Base-by-base conservation (phyloP, 2,888 invertebrate genomes). In the Eristalis intricaria region DNA sequence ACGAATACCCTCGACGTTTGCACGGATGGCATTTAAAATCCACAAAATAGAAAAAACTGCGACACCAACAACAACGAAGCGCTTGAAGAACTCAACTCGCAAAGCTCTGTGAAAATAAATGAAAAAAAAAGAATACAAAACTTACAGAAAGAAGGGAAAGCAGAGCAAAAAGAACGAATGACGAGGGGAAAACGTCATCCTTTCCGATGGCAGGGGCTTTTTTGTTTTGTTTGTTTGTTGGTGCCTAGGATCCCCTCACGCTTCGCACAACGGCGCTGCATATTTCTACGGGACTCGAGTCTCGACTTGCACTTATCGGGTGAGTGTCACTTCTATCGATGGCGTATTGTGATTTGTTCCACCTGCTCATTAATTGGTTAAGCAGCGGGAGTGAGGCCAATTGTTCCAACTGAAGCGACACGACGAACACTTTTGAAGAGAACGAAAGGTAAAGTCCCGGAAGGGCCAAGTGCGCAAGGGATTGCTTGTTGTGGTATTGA, bases 341-440 rank as follows among this genome's bases (percentile, higher is more conserved):
- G 86, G 81, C 88, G 88, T 84, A 89, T 89, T 88, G 23, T 23
- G 86, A 89, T 84, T 88, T 82, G 74, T 74, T 88, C 76, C 84
- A 88, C 84, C 86, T 89, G 86, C 79, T 88, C 86, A 85, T 89
- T 89, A 89, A 86, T 84, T 81, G 84, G 70, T 89, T 84, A 81
- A 82, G 76, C 50, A 63, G 74, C 50, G 19, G 50, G 73, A 77
- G 38, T 58, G 76, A 26, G 64, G 76, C 29, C 73, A 73, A 77
- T 81, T 85, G 73, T 73, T 19, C 29, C 23, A 23, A 50, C 19
- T 50, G 50, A 50, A 50, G 50, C 19, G 19, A 50, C 50, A 50
- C 8, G 19, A 50, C 19, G 50, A 50, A 50, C 50, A 50, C 50
- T 50, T 50, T 19, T 1, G 50, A 19, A 4, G 38, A 38, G 38